A percentile compares a stretch with the other conserved stretches of the same genome.
Evolutionary conservation across 2,888 invertebrate genomes (phyloP).

Genomic region (Allygus modestus): DNA sequence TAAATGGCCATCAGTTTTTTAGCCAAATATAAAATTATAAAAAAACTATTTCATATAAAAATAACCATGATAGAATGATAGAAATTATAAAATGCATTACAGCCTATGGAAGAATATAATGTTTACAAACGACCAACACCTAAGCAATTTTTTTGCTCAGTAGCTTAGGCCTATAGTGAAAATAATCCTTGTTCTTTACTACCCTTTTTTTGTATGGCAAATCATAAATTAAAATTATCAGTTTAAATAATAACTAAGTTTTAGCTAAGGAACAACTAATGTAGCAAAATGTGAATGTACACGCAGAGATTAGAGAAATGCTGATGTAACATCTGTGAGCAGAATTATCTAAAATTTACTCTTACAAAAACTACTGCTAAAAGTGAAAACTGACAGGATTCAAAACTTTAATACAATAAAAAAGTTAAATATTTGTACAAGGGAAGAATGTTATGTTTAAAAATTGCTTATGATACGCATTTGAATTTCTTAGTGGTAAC

Average conservation of each 20-base stretch:
- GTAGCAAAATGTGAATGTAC: background rate
- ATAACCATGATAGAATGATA: background rate
- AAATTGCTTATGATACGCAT: background rate
- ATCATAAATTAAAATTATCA: background rate
- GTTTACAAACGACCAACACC: background rate
- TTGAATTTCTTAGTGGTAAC: too few relatives aligned
- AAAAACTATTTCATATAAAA: background rate
- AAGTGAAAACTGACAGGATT: constrained; percentile 10
- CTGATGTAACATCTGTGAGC: background rate
- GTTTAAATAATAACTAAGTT: background rate
- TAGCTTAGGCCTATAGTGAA: too few relatives aligned
- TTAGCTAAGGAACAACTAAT: background rate
- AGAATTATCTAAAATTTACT: background rate
- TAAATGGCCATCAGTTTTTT: background rate
- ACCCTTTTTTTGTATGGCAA: background rate
- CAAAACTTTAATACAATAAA: constrained; percentile 12
- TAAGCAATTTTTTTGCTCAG: background rate
- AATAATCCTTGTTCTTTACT: too few relatives aligned
- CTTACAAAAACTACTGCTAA: constrained; percentile 7
- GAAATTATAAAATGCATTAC: background rate
- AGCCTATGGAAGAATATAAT: background rate
- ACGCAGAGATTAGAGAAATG: background rate
- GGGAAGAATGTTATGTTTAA: background rate
- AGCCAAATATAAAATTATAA: background rate
- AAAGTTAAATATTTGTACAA: constrained; percentile 36